These are phyloP conservation scores for Atta texana DNA, from an alignment of 1,140 invertebrate species.

Conservation along the genomic window DNA sequence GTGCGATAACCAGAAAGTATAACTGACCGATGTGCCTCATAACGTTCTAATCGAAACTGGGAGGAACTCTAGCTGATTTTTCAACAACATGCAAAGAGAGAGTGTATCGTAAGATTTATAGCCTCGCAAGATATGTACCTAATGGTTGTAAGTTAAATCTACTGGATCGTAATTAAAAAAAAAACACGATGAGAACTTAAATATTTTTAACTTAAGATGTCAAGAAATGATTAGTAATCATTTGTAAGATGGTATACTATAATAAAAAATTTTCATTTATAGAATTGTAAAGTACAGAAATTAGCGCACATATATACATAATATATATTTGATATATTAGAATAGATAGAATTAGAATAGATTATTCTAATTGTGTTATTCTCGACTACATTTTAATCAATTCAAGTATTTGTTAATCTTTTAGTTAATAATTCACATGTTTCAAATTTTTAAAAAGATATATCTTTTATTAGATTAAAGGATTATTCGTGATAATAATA, in stretches of 20 bases:
- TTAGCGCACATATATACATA: background rate
- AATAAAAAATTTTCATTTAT: background rate
- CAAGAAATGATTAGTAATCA: background rate
- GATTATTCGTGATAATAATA: background rate
- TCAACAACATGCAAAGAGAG: conserved; percentile 6
- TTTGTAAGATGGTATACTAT: background rate
- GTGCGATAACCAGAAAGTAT: conserved; percentile 10
- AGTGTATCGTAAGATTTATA: conserved; percentile 28
- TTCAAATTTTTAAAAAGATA: background rate
- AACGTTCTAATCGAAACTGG: conserved; percentile 22
- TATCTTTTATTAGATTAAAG: background rate
- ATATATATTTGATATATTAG: background rate
- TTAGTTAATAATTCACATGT: background rate
- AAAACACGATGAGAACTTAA: background rate
- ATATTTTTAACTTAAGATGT: background rate
- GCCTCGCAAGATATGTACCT: conserved; percentile 33
- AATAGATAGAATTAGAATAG: background rate
- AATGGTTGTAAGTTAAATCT: conserved; percentile 35
- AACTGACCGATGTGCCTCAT: conserved; percentile 29
- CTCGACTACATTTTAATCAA: background rate
- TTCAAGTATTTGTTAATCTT: background rate
- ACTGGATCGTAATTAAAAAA: background rate
- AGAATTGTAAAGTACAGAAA: background rate
- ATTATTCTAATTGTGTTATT: background rate
- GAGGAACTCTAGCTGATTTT: conserved; percentile 25